phyloP scores from a whole-genome alignment of 2,113 vertebrate genomes.

The Lophura nycthemera region DNA sequence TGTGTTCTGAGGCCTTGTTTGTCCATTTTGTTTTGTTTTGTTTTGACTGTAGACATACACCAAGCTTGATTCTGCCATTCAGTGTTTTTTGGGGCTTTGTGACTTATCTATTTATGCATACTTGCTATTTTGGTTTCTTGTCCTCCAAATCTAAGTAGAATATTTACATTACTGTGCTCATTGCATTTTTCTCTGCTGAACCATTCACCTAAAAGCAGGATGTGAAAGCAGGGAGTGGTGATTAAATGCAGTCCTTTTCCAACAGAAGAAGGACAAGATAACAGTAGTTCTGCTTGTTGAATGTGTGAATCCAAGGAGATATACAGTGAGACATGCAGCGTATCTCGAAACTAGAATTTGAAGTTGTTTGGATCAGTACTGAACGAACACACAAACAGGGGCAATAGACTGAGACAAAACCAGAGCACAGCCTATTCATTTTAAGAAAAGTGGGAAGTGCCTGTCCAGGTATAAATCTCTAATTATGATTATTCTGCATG shows the following conservation, averaged over 20 bases:
- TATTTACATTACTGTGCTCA: conserved; percentile 34
- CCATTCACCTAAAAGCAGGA: conserved; percentile 45
- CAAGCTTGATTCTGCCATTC: conserved; percentile 21
- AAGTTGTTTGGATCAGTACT: background rate
- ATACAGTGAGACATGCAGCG: background rate
- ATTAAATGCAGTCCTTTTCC: background rate
- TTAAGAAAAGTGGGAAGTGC: background rate
- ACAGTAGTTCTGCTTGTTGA: background rate
- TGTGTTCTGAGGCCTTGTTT: conserved; percentile 45
- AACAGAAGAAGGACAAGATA: background rate
- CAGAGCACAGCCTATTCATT: background rate
- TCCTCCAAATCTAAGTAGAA: background rate
- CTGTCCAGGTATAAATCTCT: background rate
- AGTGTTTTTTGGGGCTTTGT: background rate
- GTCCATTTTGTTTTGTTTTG: conserved; percentile 31
- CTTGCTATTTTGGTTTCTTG: conserved; percentile 38
- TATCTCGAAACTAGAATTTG: background rate
- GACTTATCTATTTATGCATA: conserved; percentile 55
- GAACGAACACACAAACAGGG: background rate
- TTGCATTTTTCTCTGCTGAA: conserved; percentile 51
- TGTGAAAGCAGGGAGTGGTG: background rate
- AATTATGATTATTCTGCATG: background rate
- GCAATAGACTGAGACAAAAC: background rate
- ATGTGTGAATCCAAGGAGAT: background rate
- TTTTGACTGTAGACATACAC: conserved; percentile 34